Evolutionary conservation across 1,140 invertebrate species (phyloP), one percentile per base, ranked within the genome.

Genomic region (Conus betulinus): DNA sequence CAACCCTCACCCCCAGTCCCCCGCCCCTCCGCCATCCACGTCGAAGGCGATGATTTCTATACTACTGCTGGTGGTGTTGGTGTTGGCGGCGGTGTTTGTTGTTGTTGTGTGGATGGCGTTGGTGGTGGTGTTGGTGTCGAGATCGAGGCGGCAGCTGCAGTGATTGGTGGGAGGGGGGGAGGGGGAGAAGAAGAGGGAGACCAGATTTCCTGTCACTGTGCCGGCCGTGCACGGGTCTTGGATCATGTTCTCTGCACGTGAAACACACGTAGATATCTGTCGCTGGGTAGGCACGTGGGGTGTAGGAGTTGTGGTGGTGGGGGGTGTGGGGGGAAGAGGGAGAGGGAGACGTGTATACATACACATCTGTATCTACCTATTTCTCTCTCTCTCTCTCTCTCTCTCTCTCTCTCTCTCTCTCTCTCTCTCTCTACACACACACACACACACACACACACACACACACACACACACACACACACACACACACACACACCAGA

Each of bases 141-240:
- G 10, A 51, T 79, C 71, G 52, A 87, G 5, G 51, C 85, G 85
- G 74, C 85, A 87, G 71, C 11, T 55, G 85, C 85, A 87, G 74
- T 8, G 25, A 27, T 76, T 78, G 85, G 17, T 8, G 55, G n/a
- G 25, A 57, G 15, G 4, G 60, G 39, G 27, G 84, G 55, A 15
- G 20, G 82, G n/a, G 53, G 52, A 25, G 39, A 3, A 25, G 82
- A 15, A 53, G 52, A 87, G 51, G 53, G 85, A 87, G 27, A 87
- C n/a, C 7, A 87, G 11, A 27, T 27, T 55, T 57, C 85, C 85
- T 0, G 27, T 78, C 6, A 79, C 52, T 6, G 85, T 78, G 15
- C 39, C 25, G 52, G 79, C 74, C 10, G 85, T 25, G 53, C 85
- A 87, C 10, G 85, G 85, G 74, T 87, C 71, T 20, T 57, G 23